phyloP scores from a whole-genome alignment of 2,797 vertebrate genomes.

The Clamator glandarius region DNA sequence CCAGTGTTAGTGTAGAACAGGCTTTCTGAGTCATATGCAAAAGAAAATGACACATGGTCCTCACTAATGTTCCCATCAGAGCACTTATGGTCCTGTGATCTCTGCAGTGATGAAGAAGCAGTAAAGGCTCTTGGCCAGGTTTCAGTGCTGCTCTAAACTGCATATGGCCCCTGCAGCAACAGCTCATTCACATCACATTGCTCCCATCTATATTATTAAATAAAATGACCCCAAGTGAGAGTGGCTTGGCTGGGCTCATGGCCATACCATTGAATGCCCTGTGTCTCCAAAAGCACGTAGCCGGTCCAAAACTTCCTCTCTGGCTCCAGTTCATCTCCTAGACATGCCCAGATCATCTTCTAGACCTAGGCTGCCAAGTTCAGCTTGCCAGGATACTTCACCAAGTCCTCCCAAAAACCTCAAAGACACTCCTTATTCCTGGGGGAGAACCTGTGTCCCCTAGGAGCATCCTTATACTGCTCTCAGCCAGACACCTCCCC shows the following conservation, averaged over 20 bases:
- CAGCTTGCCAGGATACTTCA: neutral
- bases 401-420: neutral
- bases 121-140: neutral
- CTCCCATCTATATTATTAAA: neutral
- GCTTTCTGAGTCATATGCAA: conserved; percentile 53
- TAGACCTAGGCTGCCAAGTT: neutral
- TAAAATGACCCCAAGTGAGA: neutral
- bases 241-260: neutral
- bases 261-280: neutral
- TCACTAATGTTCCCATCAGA: conserved; percentile 43
- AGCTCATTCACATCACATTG: neutral
- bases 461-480: rapidly evolving
- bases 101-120: neutral
- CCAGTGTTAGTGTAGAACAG: neutral
- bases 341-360: neutral
- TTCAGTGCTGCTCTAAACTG: neutral
- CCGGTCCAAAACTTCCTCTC: neutral
- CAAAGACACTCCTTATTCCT: rapidly evolving
- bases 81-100: conserved; percentile 17
- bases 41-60: conserved; percentile 29
- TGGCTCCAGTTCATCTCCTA: neutral
- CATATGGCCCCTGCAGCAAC: neutral
- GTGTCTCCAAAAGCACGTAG: rapidly evolving
- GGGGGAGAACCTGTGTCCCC: neutral
- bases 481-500: neutral